phyloP scores from a whole-genome alignment of 1,140 invertebrate genomes.

The Anoplophora glabripennis region DNA sequence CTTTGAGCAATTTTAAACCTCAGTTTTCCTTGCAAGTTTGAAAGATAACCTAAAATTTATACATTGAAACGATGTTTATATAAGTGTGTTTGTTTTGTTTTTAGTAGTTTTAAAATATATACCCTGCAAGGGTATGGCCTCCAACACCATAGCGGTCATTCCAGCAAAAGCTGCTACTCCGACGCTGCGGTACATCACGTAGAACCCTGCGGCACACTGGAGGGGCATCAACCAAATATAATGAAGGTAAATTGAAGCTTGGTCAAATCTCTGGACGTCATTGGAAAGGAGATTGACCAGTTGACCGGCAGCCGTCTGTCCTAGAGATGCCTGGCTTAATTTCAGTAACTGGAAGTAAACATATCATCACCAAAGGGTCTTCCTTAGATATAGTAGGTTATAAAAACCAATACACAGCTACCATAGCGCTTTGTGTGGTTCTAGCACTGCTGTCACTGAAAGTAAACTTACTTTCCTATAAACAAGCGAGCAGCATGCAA shows the following conservation, averaged over 20 bases:
- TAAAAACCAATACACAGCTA: too few relatives aligned
- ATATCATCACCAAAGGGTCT: too few relatives aligned
- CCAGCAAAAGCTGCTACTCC: slow-evolving; percentile 59
- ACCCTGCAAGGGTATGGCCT: slow-evolving; percentile 66
- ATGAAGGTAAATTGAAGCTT: slow-evolving; percentile 55
- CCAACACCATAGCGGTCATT: slow-evolving; percentile 58
- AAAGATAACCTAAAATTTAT: too few relatives aligned
- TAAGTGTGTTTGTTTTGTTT: too few relatives aligned
- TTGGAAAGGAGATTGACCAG: slow-evolving; percentile 76
- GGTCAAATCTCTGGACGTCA: slow-evolving; percentile 61
- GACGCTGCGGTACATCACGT: slow-evolving; percentile 62
- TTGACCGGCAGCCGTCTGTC: slow-evolving; percentile 59
- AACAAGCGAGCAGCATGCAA: slow-evolving; percentile 56
- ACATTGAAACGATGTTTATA: too few relatives aligned
- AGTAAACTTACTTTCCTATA: slow-evolving; percentile 55
- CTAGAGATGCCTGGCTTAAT: slow-evolving; percentile 36
- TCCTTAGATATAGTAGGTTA: too few relatives aligned
- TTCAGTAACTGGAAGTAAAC: slow-evolving; percentile 35
- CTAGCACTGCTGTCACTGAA: neutral
- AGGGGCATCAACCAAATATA: slow-evolving; percentile 74
- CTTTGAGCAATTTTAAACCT: slow-evolving; percentile 47
- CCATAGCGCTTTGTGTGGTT: too few relatives aligned
- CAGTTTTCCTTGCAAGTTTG: too few relatives aligned
- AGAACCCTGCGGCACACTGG: slow-evolving; percentile 60
- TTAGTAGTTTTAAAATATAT: slow-evolving; percentile 12